phyloP scores from a whole-genome alignment of 2,113 vertebrate species.

The Engystomops pustulosus region DNA sequence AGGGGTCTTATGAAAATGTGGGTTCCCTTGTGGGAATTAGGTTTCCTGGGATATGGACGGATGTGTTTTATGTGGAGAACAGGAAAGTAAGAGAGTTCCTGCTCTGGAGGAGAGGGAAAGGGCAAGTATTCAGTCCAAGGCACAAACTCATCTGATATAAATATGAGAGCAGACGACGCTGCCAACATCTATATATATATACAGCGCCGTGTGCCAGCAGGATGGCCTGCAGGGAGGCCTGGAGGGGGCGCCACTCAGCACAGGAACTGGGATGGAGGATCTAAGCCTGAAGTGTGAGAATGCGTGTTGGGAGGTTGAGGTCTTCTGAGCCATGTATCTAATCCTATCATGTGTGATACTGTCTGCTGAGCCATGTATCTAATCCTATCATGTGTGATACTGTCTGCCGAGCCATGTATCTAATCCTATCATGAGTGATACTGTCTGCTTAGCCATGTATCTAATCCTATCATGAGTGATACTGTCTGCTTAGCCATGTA shows the following conservation, averaged over 20 bases:
- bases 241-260: background rate
- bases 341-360: background rate
- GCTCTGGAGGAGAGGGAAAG: background rate
- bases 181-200: conserved; percentile 31
- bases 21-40: background rate
- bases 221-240: background rate
- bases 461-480: too few species aligned
- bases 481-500: too few species aligned
- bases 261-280: background rate
- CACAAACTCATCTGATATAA: background rate
- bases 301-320: too few species aligned
- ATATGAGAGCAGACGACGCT: background rate
- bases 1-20: too few species aligned
- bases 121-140: background rate
- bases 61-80: background rate
- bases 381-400: too few species aligned
- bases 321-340: too few species aligned
- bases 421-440: too few species aligned
- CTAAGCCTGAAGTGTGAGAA: background rate
- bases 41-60: background rate
- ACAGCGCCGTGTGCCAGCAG: background rate
- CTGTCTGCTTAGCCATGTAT: too few species aligned
- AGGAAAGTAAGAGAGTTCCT: background rate
- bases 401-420: too few species aligned
- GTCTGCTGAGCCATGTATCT: too few species aligned